These are phyloP conservation scores for Conops quadrifasciatus DNA, from an alignment of 2,888 invertebrate species.

Conservation along the genomic window DNA sequence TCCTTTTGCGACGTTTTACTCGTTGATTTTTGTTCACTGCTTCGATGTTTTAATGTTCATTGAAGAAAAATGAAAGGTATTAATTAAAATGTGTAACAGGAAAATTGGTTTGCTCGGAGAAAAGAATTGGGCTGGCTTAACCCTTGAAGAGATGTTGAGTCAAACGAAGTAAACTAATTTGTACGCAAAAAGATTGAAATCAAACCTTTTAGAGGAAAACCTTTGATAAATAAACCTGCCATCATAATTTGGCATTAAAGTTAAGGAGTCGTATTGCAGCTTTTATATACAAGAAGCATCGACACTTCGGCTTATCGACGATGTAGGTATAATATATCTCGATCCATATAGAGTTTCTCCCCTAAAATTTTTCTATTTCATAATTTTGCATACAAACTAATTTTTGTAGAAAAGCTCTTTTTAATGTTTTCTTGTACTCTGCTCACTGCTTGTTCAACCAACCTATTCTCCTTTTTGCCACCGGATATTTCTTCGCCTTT, in stretches of 20 bases:
- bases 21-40: slow-evolving; percentile 55
- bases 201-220: slow-evolving; percentile 20
- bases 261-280: neutral
- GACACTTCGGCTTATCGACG: neutral
- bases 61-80: slow-evolving; percentile 25
- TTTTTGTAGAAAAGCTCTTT: neutral
- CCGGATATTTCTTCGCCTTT: slow-evolving; percentile 66
- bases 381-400: slow-evolving; percentile 18
- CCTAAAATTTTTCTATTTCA: slow-evolving; percentile 8
- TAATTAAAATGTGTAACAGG: slow-evolving; percentile 23
- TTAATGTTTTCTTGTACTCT: neutral
- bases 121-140: neutral
- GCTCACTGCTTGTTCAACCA: slow-evolving; percentile 59
- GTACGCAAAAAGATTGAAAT: slow-evolving; percentile 8
- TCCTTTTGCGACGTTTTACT: slow-evolving; percentile 61
- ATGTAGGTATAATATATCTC: neutral
- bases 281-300: no score
- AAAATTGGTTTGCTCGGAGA: neutral
- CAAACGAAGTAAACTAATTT: neutral
- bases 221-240: neutral
- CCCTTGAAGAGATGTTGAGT: slow-evolving; percentile 14
- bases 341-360: neutral
- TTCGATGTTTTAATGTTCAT: slow-evolving; percentile 26
- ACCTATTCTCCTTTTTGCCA: slow-evolving; percentile 69
- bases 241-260: no score